These are phyloP conservation scores for Drosophila meridiana DNA, from an alignment of 2,888 invertebrate genomes.

Conservation along the genomic window DNA sequence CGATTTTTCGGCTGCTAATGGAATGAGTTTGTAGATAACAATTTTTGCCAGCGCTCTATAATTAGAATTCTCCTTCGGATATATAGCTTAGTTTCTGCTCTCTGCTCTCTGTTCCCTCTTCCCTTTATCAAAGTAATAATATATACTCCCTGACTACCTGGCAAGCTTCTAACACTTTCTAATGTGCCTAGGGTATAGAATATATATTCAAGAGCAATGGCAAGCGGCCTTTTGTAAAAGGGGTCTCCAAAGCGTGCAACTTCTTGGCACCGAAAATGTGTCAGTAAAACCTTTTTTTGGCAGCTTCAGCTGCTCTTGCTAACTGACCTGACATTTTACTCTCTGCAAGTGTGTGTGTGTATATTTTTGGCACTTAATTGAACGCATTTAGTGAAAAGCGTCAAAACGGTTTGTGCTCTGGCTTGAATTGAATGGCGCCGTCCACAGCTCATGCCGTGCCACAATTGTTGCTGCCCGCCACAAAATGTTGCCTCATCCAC, in stretches of 20 bases:
- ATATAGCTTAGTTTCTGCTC: too few relatives aligned
- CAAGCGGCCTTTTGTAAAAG: slow-evolving; percentile 31
- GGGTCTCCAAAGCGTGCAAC: slow-evolving; percentile 6
- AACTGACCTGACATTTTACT: slow-evolving; percentile 10
- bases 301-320: slow-evolving; percentile 14
- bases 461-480: slow-evolving; percentile 21
- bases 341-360: background rate
- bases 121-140: background rate
- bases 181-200: slow-evolving; percentile 2
- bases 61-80: too few relatives aligned
- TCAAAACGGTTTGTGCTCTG: slow-evolving; percentile 21
- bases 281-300: slow-evolving; percentile 23
- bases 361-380: slow-evolving; percentile 68
- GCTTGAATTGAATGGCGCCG: slow-evolving; percentile 27
- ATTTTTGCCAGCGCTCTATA: too few relatives aligned
- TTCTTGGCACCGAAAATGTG: slow-evolving; percentile 19
- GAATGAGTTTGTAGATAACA: background rate
- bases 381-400: slow-evolving; percentile 62
- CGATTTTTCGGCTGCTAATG: background rate
- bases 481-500: slow-evolving; percentile 43
- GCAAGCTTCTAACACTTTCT: background rate
- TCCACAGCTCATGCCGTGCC: slow-evolving; percentile 20
- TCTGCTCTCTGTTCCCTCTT: too few relatives aligned
- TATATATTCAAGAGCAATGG: slow-evolving; percentile 7
- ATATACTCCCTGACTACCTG: background rate